These are phyloP conservation scores for Theretra japonica DNA, from an alignment of 2,888 invertebrate genomes.

Conservation along the genomic window DNA sequence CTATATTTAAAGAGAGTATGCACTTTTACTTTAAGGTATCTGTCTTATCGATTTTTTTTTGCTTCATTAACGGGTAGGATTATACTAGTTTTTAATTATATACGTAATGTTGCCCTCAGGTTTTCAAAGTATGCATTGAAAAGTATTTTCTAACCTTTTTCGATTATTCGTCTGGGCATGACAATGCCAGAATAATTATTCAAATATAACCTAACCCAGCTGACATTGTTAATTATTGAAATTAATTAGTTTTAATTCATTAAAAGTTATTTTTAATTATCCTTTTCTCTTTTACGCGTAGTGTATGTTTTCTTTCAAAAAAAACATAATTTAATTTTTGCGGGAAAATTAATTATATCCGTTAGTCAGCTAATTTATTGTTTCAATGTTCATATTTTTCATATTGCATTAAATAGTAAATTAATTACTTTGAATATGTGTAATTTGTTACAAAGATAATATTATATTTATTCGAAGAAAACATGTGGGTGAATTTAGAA, in stretches of 20 bases:
- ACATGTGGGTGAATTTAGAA: too few relatives aligned
- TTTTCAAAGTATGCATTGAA: neutral
- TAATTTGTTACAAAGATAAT: too few relatives aligned
- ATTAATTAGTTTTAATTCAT: neutral
- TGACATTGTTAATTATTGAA: constrained; percentile 1
- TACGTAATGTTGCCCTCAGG: too few relatives aligned
- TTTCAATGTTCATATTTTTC: neutral
- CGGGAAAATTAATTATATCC: constrained; percentile 4
- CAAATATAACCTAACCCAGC: neutral
- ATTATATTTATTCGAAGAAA: neutral
- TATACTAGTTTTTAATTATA: too few relatives aligned
- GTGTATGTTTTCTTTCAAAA: neutral
- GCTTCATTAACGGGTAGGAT: too few relatives aligned
- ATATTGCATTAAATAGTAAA: neutral
- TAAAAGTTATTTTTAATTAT: neutral
- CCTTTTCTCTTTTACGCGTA: neutral
- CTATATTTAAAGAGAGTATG: too few relatives aligned
- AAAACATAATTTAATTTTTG: neutral
- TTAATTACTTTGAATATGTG: neutral
- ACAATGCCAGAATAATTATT: neutral
- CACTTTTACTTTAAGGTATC: too few relatives aligned
- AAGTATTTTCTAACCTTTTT: neutral
- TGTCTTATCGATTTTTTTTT: too few relatives aligned
- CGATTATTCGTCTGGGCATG: neutral
- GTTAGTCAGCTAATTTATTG: neutral